Base-by-base conservation (phyloP, 2,888 invertebrate species). In the Ormyrus pomaceus region DNA sequence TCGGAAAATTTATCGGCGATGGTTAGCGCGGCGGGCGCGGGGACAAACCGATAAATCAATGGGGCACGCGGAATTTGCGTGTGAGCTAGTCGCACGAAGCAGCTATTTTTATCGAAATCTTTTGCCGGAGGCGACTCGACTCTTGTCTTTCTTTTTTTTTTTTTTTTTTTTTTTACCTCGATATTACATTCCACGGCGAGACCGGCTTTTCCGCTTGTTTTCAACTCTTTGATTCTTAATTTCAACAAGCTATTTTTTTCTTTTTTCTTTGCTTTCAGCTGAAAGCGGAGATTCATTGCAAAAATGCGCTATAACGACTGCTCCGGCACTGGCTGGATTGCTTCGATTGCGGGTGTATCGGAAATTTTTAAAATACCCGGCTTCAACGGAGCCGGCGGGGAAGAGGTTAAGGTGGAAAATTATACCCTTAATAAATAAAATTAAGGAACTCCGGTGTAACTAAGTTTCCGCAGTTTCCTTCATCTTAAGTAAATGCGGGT, bases 391-490 rank as follows among this genome's bases (percentile, higher is more conserved):
- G 45, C 13, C n/a, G 51, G 10, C 48, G 65, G 45, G 65, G 3
- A 50, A 51, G 45, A 70, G 64, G 59, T 46, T 48, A 48, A 11
- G 58, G 10, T 51, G 10, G 58, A 73, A 77, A 74, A 58, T 75
- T 78, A 62, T 34, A 71, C 13, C 56, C 58, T 76, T 74, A 69
- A 77, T 74, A 73, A 79, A 79, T 79, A 79, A 82, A 77, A 82
- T 79, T 75, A 79, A 73, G 70, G 61, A 70, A 77, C 73, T 77
- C 56, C 8, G 10, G 56, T 9, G 50, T 48, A 68, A 74, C 76
- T 64, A 61, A 79, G 69, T 72, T 82, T 51, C 51, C 10, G 66
- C 46, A 77, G 73, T 77, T 80, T 77, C 69, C 77, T 64, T 13
- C 46, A 48, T 65, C 81, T 68, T 76, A 68, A 76, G 79, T 75